phyloP scores from a whole-genome alignment of 2,888 invertebrate species.

The Globia sparganii region DNA sequence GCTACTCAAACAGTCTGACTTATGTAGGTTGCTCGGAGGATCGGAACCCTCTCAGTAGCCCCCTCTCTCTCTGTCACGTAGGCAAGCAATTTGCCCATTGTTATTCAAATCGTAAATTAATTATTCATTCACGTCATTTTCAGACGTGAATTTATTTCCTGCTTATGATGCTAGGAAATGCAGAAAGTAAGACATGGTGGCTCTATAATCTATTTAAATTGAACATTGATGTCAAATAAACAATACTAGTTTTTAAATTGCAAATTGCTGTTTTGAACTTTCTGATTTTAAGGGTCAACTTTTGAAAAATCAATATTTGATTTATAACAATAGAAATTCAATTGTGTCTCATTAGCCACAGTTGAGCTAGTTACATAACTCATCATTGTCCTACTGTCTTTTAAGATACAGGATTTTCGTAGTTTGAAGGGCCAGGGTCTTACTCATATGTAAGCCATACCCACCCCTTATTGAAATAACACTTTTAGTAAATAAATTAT shows the following conservation, averaged over 20 bases:
- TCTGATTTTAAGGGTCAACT: neutral
- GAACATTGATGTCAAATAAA: conserved; percentile 20
- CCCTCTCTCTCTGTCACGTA: conserved; percentile 55
- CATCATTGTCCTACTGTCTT: neutral
- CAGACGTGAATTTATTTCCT: conserved; percentile 77
- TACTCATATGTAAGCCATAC: too few relatives aligned
- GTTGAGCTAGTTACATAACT: too few relatives aligned
- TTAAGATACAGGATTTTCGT: neutral
- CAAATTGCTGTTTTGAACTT: neutral
- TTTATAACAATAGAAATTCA: too few relatives aligned
- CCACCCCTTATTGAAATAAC: neutral
- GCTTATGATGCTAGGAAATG: conserved; percentile 59
- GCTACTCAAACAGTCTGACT: conserved; percentile 27
- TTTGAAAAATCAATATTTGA: too few relatives aligned
- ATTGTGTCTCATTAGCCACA: too few relatives aligned
- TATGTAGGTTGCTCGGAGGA: conserved; percentile 32
- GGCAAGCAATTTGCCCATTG: conserved; percentile 81
- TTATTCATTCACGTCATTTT: conserved; percentile 83
- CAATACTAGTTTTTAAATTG: neutral
- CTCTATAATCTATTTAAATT: conserved; percentile 12
- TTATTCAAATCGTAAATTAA: conserved; percentile 86
- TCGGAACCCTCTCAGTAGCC: conserved; percentile 23
- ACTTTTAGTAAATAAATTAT: too few relatives aligned
- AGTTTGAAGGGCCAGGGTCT: neutral
- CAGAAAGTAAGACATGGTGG: conserved; percentile 44